These are phyloP conservation scores for Rhopalosiphum padi DNA, from an alignment of 1,140 invertebrate species.

Conservation along the genomic window DNA sequence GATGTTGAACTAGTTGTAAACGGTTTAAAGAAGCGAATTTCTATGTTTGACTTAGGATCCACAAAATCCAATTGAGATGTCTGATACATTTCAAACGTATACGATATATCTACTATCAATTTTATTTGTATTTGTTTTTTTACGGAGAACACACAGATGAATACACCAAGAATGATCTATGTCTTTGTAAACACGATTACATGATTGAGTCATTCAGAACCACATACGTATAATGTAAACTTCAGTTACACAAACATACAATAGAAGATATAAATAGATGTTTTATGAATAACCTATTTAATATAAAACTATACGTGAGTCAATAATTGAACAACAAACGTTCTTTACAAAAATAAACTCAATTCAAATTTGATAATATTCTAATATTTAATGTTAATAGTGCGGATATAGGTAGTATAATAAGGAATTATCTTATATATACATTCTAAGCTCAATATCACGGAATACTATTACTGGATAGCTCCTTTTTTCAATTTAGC, in stretches of 20 bases:
- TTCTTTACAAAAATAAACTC: not conserved
- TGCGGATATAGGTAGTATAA: not conserved
- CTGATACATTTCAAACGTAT: not conserved
- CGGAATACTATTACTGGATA: too few species aligned
- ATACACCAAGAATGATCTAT: not conserved
- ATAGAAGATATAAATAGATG: not conserved
- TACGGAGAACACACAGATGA: not conserved
- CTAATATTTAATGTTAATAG: not conserved
- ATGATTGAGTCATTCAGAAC: not conserved
- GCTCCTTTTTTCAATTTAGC: too few species aligned
- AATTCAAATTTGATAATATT: not conserved
- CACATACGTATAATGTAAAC: not conserved
- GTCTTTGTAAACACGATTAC: not conserved
- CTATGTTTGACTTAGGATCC: too few species aligned
- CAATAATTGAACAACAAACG: not conserved
- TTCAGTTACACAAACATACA: not conserved
- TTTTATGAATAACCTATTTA: not conserved
- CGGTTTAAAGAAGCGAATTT: not conserved
- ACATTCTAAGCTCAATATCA: too few species aligned
- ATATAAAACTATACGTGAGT: not conserved
- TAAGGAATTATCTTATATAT: too few species aligned
- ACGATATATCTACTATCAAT: not conserved
- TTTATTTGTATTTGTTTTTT: slow-evolving; percentile 16
- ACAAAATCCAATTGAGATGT: not conserved
- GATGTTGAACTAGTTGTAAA: not conserved